These are phyloP conservation scores for Acleris laterana DNA, from an alignment of 2,888 invertebrate genomes.

Conservation along the genomic window DNA sequence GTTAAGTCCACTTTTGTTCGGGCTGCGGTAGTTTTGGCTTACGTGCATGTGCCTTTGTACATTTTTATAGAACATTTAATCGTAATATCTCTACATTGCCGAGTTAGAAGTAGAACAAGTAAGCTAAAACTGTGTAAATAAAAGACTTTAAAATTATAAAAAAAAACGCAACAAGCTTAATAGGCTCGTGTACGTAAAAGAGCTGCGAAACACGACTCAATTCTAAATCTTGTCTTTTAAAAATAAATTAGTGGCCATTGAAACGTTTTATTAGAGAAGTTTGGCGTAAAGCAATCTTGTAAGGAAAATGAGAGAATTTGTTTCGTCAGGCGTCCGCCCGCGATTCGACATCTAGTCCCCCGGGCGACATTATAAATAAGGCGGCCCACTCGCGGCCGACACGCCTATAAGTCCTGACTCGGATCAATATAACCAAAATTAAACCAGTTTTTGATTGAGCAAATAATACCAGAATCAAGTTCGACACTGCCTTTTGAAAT, in stretches of 20 bases:
- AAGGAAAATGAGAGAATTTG: constrained; percentile 40
- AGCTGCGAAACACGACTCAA: constrained; percentile 28
- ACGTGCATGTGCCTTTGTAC: constrained; percentile 19
- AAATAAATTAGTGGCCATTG: constrained; percentile 38
- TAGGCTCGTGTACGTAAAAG: constrained; percentile 18
- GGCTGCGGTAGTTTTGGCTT: constrained; percentile 31
- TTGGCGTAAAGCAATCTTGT: constrained; percentile 39
- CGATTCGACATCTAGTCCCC: constrained; percentile 39
- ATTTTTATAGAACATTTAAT: constrained; percentile 13
- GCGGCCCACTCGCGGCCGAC: constrained; percentile 29
- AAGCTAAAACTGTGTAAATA: background rate
- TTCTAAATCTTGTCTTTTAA: constrained; percentile 33
- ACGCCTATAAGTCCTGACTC: constrained; percentile 29
- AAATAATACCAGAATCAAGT: constrained; percentile 6
- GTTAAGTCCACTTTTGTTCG: constrained; percentile 28
- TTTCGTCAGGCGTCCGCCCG: constrained; percentile 38
- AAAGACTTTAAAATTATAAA: background rate
- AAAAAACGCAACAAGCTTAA: constrained; percentile 8
- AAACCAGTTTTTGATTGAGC: constrained; percentile 9
- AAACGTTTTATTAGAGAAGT: constrained; percentile 39
- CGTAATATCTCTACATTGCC: background rate
- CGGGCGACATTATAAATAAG: constrained; percentile 39
- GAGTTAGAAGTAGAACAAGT: constrained; percentile 5
- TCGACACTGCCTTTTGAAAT: constrained; percentile 8
- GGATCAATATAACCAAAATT: constrained; percentile 33